phyloP scores from a whole-genome alignment of 1,140 invertebrate genomes.

The Nylanderia fulva region DNA sequence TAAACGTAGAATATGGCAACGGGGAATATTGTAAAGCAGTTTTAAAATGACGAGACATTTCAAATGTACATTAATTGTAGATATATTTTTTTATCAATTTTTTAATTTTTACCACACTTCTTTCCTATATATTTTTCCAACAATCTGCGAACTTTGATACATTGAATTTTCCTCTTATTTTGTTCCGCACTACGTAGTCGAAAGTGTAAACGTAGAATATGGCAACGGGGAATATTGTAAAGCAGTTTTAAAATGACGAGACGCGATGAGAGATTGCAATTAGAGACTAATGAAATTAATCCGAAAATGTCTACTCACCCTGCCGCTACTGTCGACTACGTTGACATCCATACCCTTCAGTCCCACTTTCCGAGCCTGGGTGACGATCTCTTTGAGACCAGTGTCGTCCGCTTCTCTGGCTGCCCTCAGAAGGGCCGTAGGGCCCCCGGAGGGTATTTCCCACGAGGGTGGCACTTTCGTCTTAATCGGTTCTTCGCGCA shows the following conservation, averaged over 20 bases:
- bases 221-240: not conserved
- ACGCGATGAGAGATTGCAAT: slow-evolving; percentile 10
- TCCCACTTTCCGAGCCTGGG: slow-evolving; percentile 74
- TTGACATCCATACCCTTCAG: slow-evolving; percentile 81
- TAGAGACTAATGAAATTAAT: slow-evolving; percentile 35
- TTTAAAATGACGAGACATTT: slow-evolving; percentile 8
- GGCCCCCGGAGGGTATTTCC: slow-evolving; percentile 77
- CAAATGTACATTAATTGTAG: not conserved
- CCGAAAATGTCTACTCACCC: slow-evolving; percentile 77
- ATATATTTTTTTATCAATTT: not conserved
- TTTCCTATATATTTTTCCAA: not conserved
- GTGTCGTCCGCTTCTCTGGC: slow-evolving; percentile 82
- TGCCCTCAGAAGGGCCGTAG: slow-evolving; percentile 81
- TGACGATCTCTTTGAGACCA: slow-evolving; percentile 77
- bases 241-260: slow-evolving; percentile 14
- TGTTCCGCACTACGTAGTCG: not conserved
- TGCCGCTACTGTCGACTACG: slow-evolving; percentile 81
- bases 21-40: not conserved
- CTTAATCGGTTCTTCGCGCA: slow-evolving; percentile 67
- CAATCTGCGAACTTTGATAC: not conserved
- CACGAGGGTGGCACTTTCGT: slow-evolving; percentile 77
- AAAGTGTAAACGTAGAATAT: not conserved
- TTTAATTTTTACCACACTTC: not conserved
- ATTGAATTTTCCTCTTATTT: not conserved
- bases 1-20: not conserved